A percentile compares a stretch with the other conserved stretches of the same genome.
Evolutionary conservation across 2,888 invertebrate species (phyloP).

Genomic region (Heliconius sara): DNA sequence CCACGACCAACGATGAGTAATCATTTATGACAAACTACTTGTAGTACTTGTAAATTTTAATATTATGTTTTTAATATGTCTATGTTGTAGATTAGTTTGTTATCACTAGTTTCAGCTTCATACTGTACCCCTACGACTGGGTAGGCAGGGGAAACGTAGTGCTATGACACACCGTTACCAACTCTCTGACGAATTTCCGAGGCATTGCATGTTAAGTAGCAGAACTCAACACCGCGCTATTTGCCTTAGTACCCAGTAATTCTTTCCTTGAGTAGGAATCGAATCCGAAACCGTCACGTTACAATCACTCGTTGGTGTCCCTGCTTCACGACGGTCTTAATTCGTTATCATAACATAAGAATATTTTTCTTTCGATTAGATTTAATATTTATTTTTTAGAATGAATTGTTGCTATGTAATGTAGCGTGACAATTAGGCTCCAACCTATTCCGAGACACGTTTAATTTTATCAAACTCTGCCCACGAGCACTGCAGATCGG

Average conservation of each 20-base stretch:
- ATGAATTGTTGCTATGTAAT: neutral
- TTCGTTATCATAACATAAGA: neutral
- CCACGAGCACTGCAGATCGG: slow-evolving; percentile 18
- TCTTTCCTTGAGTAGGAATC: too few relatives aligned
- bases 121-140: too few relatives aligned
- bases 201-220: too few relatives aligned
- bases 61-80: neutral
- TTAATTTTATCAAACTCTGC: slow-evolving; percentile 26
- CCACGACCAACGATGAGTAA: neutral
- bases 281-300: too few relatives aligned
- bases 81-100: neutral
- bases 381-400: neutral
- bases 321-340: too few relatives aligned
- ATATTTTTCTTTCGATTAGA: slow-evolving; percentile 1
- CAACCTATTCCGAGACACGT: slow-evolving; percentile 15
- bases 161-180: too few relatives aligned
- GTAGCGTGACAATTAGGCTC: slow-evolving; percentile 13
- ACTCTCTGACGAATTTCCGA: too few relatives aligned
- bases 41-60: neutral
- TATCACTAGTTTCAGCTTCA: too few relatives aligned
- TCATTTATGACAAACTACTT: neutral
- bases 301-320: too few relatives aligned
- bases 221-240: too few relatives aligned
- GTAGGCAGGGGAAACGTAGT: too few relatives aligned
- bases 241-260: too few relatives aligned